Conservation (phyloP, 2,113 vertebrate genomes). For the Entosphenus tridentatus region DNA sequence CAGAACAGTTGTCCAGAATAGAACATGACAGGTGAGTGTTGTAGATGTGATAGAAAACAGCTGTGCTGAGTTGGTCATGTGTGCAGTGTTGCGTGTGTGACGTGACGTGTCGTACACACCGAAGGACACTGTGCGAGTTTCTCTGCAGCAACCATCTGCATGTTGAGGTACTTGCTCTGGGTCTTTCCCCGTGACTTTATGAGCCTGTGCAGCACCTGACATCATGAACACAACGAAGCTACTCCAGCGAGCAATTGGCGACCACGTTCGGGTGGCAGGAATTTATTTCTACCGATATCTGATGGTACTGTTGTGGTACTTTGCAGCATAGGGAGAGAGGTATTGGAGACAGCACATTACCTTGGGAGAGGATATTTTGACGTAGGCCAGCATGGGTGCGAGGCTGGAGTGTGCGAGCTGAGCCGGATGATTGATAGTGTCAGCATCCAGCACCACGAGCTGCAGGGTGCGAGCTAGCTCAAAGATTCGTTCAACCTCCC, state of each 20-base stretch:
- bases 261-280: too few relatives aligned
- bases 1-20: too few relatives aligned
- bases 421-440: conserved; percentile 90
- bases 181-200: not conserved
- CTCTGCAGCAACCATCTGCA: conserved; percentile 5
- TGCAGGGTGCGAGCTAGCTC: conserved; percentile 83
- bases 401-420: conserved; percentile 93
- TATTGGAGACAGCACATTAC: conserved; percentile 20
- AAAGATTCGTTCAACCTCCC: conserved; percentile 91
- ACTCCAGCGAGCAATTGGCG: not conserved
- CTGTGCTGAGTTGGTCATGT: too few relatives aligned
- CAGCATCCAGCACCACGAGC: conserved; percentile 80
- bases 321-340: too few relatives aligned
- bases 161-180: conserved; percentile 1
- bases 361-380: conserved; percentile 97
- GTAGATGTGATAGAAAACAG: too few relatives aligned
- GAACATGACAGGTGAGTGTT: too few relatives aligned
- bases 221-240: not conserved
- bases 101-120: not conserved
- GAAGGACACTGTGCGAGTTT: conserved; percentile 1
- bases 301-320: too few relatives aligned
- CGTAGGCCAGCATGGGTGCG: conserved; percentile 87
- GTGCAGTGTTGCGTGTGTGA: too few relatives aligned
- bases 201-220: not conserved
- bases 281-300: too few relatives aligned